A percentile compares a stretch with the other conserved stretches of the same genome.
Evolutionary conservation across 2,888 invertebrate genomes (phyloP).

Genomic region (Digitonthophagus gazella): DNA sequence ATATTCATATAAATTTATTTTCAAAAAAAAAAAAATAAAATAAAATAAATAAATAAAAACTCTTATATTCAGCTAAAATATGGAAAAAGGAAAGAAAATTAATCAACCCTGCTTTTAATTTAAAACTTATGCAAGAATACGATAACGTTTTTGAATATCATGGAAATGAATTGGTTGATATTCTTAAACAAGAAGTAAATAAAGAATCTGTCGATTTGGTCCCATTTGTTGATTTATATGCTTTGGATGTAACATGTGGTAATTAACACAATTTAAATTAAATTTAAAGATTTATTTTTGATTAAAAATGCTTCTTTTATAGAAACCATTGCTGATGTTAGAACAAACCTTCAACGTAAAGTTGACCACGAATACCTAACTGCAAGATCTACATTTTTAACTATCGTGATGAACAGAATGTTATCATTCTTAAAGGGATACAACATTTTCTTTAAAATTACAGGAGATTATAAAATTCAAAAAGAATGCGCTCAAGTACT

Average conservation of each 20-base stretch:
- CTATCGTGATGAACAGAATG: constrained; percentile 24
- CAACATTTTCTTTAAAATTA: constrained; percentile 30
- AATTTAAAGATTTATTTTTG: not conserved
- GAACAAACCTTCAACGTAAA: constrained; percentile 11
- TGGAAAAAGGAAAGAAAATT: constrained; percentile 51
- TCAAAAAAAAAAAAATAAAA: too few species aligned
- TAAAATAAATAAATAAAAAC: too few species aligned
- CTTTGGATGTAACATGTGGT: constrained; percentile 22
- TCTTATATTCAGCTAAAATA: constrained; percentile 32
- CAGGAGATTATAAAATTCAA: constrained; percentile 27
- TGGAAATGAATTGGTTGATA: constrained; percentile 48
- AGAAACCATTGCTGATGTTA: constrained; percentile 1
- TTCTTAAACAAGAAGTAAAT: constrained; percentile 26
- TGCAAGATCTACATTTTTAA: constrained; percentile 12
- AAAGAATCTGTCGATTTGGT: constrained; percentile 40
- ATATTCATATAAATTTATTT: too few species aligned
- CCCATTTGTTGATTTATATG: constrained; percentile 20
- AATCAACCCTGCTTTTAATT: constrained; percentile 52
- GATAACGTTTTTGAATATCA: constrained; percentile 49
- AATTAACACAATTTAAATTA: not conserved
- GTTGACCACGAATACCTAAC: constrained; percentile 7
- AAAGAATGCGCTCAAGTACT: constrained; percentile 26
- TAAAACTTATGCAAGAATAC: constrained; percentile 50
- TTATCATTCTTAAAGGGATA: constrained; percentile 30
- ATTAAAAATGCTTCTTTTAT: not conserved